These are phyloP conservation scores for Procavia capensis DNA, from an alignment of 2,113 vertebrate genomes.

Conservation along the genomic window DNA sequence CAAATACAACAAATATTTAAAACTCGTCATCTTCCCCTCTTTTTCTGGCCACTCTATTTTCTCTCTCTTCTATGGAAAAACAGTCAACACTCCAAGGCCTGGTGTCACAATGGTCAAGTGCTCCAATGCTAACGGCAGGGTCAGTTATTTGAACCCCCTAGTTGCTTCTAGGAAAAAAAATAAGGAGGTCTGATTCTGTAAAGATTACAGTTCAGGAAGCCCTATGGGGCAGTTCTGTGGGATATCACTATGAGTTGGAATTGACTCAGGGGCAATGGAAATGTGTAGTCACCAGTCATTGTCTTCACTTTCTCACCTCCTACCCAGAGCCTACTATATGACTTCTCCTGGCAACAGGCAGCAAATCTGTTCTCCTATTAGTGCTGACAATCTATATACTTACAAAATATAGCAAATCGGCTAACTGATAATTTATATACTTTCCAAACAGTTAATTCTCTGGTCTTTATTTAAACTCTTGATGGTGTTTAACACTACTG, in stretches of 20 bases:
- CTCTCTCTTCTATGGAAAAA: neutral
- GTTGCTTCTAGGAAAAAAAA: too few relatives aligned
- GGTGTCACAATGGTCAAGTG: too few relatives aligned
- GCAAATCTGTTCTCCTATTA: neutral
- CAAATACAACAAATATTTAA: neutral
- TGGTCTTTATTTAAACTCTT: neutral
- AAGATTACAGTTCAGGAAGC: too few relatives aligned
- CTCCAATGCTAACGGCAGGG: too few relatives aligned
- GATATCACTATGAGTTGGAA: too few relatives aligned
- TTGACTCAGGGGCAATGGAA: too few relatives aligned
- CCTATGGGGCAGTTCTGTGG: too few relatives aligned
- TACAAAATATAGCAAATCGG: neutral
- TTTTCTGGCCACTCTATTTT: neutral
- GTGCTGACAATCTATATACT: neutral
- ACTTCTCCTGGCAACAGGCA: neutral
- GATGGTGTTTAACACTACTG: neutral
- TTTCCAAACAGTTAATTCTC: neutral
- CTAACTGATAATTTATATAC: too few relatives aligned
- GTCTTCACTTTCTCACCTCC: neutral
- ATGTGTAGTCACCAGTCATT: neutral
- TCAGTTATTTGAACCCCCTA: too few relatives aligned
- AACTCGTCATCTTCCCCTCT: neutral
- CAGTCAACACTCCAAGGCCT: too few relatives aligned
- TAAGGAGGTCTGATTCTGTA: too few relatives aligned
- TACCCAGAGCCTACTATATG: neutral